These are phyloP conservation scores for Stegana nigrithorax DNA, from an alignment of 2,888 invertebrate genomes.

Conservation along the genomic window DNA sequence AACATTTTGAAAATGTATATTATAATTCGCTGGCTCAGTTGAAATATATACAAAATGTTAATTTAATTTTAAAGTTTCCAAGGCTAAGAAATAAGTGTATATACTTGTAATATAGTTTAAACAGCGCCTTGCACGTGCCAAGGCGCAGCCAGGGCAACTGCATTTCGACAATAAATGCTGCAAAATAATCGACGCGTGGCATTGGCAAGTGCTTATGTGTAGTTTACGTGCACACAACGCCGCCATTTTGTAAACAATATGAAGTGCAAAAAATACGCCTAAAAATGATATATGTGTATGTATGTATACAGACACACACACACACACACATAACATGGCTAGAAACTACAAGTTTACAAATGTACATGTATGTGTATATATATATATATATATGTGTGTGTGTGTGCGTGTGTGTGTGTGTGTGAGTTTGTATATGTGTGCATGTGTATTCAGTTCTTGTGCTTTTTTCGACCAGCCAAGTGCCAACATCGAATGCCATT, in stretches of 20 bases:
- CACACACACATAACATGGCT: not conserved
- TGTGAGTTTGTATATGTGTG: constrained; percentile 17
- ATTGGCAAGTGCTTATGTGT: no score
- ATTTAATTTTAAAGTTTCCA: no score
- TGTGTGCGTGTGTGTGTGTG: constrained; percentile 31
- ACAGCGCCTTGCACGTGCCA: not conserved
- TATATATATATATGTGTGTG: constrained; percentile 5
- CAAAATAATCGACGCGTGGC: no score
- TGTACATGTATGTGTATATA: not conserved
- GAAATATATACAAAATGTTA: no score
- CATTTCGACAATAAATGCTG: not conserved
- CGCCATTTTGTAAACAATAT: no score
- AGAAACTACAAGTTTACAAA: not conserved
- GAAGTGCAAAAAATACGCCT: no score
- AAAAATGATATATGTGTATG: no score
- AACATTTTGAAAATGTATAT: no score
- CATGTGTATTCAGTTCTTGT: not conserved
- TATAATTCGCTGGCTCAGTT: no score
- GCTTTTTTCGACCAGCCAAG: not conserved
- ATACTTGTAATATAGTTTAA: not conserved
- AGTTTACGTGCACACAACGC: no score
- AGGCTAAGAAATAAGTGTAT: no score
- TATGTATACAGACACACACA: not conserved
- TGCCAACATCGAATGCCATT: not conserved
- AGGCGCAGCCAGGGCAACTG: no score